These are phyloP conservation scores for Gymnothorax javanicus DNA, from an alignment of 2,797 vertebrate genomes.

Conservation along the genomic window DNA sequence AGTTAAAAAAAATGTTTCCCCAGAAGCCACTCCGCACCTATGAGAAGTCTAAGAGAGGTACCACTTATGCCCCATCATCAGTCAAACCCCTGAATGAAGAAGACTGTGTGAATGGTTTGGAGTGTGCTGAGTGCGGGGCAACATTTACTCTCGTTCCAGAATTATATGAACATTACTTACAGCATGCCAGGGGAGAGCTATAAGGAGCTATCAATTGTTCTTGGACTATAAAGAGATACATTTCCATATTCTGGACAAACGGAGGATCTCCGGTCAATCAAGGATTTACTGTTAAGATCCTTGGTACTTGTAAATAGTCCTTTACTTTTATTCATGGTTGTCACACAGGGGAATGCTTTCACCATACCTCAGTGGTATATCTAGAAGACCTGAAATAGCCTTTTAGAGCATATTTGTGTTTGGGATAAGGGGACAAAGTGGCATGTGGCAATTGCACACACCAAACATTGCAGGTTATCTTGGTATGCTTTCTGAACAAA, in stretches of 20 bases:
- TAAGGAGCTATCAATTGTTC: slow-evolving; percentile 41
- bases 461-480: slow-evolving; percentile 17
- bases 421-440: not conserved
- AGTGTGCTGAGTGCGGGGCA: slow-evolving; percentile 69
- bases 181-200: slow-evolving; percentile 74
- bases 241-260: not conserved
- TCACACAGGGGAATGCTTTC: slow-evolving; percentile 15
- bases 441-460: slow-evolving; percentile 15
- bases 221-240: not conserved
- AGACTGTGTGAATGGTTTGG: slow-evolving; percentile 44
- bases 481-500: slow-evolving; percentile 7
- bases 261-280: not conserved
- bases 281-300: not conserved
- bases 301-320: slow-evolving; percentile 23
- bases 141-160: slow-evolving; percentile 63
- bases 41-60: slow-evolving; percentile 17
- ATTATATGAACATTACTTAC: slow-evolving; percentile 76
- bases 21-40: slow-evolving; percentile 1
- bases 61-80: slow-evolving; percentile 17
- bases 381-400: slow-evolving; percentile 14
- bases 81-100: not conserved
- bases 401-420: slow-evolving; percentile 2
- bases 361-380: slow-evolving; percentile 31
- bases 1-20: not conserved
- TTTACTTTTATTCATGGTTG: slow-evolving; percentile 24